Base-by-base conservation (phyloP, 92 coral and sea anemone genomes). In the Desmophyllum pertusum region DNA sequence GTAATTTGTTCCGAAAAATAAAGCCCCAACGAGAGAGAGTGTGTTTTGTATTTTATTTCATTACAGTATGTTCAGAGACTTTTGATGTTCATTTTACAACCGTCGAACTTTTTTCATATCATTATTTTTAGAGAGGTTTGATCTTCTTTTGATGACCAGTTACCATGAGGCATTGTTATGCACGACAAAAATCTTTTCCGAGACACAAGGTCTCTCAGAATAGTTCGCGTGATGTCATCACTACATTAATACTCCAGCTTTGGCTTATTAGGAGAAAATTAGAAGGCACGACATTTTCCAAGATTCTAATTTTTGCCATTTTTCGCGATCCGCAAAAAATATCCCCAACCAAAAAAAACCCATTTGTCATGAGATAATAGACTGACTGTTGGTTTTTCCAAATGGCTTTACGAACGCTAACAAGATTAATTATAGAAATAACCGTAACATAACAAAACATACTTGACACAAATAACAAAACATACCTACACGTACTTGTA, bases 291-390 rank as follows among this genome's bases (percentile, higher is more conserved):
- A 76, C 37, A 36, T 36, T 52, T 76, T 55, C 14, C 6, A 42
- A 40, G 78, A 13, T 73, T 43, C 30, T 73, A 75, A 42, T 63
- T 78, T 63, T 64, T 78, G 73, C 14, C 42, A 63, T 64, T 64
- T 78, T 39, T 48, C 36, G 29, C 52, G 36, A 78, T 19, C 59
- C 70, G 17, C 31, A 10, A 36, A 46, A 27, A 4, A 73, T n/a
- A 73, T 43, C 33, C 55, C 78, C 27, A 1, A 10, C 7, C 23
- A 18, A 21, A 2, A 19, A 42, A 30, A n/a, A n/a, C n/a, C n/a
- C n/a, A n/a, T n/a, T n/a, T n/a, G n/a, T n/a, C n/a, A n/a, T n/a
- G n/a, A n/a, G n/a, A n/a, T n/a, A n/a, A 41, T 41, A 14, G 46
- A 43, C 29, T 18, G 52, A 35, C 57, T 51, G 45, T 35, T 74